Evolutionary conservation across 2,113 vertebrate genomes (phyloP).

Genomic region (Seriola rivoliana): DNA sequence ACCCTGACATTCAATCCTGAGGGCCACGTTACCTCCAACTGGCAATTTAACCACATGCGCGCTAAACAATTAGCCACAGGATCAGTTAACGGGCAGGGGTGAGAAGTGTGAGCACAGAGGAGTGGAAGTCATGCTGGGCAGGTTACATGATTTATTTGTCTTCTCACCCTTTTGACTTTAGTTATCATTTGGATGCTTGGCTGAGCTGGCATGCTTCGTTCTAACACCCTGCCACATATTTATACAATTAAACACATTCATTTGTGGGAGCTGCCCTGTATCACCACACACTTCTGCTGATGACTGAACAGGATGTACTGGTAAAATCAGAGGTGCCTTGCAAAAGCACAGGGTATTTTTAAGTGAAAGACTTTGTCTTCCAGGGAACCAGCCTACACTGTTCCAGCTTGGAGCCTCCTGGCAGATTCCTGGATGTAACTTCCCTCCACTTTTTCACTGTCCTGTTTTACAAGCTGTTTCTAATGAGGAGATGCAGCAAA

Average conservation of each 20-base stretch:
- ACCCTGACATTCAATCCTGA: slow-evolving; percentile 58
- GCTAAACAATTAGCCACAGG: slow-evolving; percentile 61
- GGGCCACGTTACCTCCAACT: slow-evolving; percentile 52
- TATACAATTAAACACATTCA: background rate
- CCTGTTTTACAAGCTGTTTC: background rate
- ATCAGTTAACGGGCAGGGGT: slow-evolving; percentile 65
- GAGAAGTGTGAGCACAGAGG: slow-evolving; percentile 58
- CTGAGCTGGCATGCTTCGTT: background rate
- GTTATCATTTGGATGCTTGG: background rate
- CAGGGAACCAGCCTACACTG: background rate
- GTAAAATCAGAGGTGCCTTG: background rate
- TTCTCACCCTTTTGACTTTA: background rate
- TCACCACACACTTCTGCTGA: slow-evolving; percentile 1
- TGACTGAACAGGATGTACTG: background rate
- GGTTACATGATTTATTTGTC: slow-evolving; percentile 9
- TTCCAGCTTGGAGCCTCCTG: background rate
- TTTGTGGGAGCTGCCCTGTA: background rate
- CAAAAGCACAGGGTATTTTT: background rate
- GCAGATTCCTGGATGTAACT: background rate
- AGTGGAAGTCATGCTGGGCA: slow-evolving; percentile 10
- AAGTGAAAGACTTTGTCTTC: background rate
- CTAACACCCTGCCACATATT: background rate
- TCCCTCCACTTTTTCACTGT: background rate
- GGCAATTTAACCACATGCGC: slow-evolving; percentile 58
- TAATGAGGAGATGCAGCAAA: background rate